A percentile compares a stretch with the other conserved stretches of the same genome.
phyloP scores from a whole-genome alignment of 2,113 vertebrate species.

The Saguinus imperator region DNA sequence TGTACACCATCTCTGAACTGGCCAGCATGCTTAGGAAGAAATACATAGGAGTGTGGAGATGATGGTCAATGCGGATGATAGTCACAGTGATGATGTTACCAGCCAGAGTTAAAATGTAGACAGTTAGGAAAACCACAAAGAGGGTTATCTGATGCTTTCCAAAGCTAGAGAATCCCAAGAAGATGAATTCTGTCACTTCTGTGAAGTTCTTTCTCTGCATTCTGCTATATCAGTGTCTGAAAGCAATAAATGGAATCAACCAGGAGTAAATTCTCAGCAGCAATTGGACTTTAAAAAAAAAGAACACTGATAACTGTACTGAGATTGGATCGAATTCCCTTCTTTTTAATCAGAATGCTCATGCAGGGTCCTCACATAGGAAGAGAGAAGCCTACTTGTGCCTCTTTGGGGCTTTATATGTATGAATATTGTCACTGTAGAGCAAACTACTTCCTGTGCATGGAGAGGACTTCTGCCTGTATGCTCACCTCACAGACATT shows the following conservation, averaged over 20 bases:
- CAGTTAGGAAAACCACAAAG: slow-evolving; percentile 51
- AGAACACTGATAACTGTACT: not conserved
- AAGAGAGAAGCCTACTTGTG: not conserved
- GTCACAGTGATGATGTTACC: slow-evolving; percentile 47
- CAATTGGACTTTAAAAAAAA: not conserved
- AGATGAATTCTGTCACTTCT: slow-evolving; percentile 56
- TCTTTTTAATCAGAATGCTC: not conserved
- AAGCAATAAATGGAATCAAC: not conserved
- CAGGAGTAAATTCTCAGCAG: not conserved
- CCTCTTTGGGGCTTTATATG: not conserved
- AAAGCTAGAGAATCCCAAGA: slow-evolving; percentile 58
- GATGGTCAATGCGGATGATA: not conserved
- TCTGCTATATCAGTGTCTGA: not conserved
- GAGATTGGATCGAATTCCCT: not conserved
- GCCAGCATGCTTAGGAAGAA: slow-evolving; percentile 65
- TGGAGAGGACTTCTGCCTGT: not conserved
- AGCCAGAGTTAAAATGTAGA: slow-evolving; percentile 55
- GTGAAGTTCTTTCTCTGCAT: slow-evolving; percentile 68
- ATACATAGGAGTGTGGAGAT: slow-evolving; percentile 62
- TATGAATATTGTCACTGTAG: not conserved
- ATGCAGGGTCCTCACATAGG: not conserved
- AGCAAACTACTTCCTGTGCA: not conserved
- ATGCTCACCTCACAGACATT: not conserved
- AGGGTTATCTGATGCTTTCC: slow-evolving; percentile 31
- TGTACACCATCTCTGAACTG: slow-evolving; percentile 52